These are phyloP conservation scores for Eupithecia centaureata DNA, from an alignment of 2,888 invertebrate genomes.

Conservation along the genomic window DNA sequence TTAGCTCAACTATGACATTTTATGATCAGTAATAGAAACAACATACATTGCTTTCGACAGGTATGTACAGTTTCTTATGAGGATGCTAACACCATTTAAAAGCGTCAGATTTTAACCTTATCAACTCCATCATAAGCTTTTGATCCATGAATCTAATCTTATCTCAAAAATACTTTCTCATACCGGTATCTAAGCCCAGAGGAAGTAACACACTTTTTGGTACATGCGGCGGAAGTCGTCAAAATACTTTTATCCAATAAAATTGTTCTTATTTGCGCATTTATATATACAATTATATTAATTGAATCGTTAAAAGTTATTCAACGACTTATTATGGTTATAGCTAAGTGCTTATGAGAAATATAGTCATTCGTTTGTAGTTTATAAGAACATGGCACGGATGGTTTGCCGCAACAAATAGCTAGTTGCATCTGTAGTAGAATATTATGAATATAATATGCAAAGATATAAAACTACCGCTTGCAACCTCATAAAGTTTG, in stretches of 20 bases:
- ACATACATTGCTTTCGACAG: not conserved
- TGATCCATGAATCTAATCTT: constrained; percentile 6
- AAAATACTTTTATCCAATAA: constrained; percentile 6
- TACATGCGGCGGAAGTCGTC: not conserved
- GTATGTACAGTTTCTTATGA: not conserved
- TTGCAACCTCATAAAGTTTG: not conserved
- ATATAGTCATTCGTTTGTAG: not conserved
- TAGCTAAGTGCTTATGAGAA: not conserved
- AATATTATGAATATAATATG: not conserved
- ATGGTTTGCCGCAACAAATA: not conserved
- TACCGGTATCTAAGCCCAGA: not conserved
- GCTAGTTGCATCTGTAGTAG: not conserved
- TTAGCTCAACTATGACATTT: not conserved
- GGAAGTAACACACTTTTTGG: constrained; percentile 7
- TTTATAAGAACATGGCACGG: not conserved
- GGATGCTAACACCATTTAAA: not conserved
- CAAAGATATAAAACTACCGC: constrained; percentile 4
- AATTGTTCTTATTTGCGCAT: not conserved
- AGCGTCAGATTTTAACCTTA: constrained; percentile 1
- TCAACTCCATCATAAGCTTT: constrained; percentile 6
- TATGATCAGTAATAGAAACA: not conserved
- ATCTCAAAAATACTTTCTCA: constrained; percentile 8
- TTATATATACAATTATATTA: not conserved
- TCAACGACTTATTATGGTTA: not conserved
- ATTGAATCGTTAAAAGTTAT: constrained; percentile 1